phyloP scores from a whole-genome alignment of 1,140 invertebrate genomes.

The Drosophila nannoptera region DNA sequence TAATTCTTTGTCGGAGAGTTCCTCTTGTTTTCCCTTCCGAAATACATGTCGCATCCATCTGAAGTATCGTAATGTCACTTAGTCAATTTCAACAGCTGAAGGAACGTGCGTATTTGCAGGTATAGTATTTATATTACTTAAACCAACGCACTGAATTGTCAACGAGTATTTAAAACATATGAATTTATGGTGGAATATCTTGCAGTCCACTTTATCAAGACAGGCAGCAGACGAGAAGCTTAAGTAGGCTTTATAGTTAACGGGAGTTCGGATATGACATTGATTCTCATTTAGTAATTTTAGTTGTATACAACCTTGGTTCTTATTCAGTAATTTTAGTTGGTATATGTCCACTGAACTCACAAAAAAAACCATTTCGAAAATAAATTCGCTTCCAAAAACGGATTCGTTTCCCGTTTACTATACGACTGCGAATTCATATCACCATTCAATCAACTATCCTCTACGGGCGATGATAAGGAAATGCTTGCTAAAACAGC shows the following conservation, averaged over 20 bases:
- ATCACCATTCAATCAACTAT: slow-evolving; percentile 33
- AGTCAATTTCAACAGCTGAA: slow-evolving; percentile 14
- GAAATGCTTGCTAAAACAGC: slow-evolving; percentile 32
- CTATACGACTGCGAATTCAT: slow-evolving; percentile 50
- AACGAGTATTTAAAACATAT: neutral
- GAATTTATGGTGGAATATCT: neutral
- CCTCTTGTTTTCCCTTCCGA: slow-evolving; percentile 69
- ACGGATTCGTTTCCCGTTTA: slow-evolving; percentile 60
- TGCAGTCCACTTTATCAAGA: slow-evolving; percentile 11
- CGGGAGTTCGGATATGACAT: neutral
- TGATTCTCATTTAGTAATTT: neutral
- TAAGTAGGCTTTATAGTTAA: slow-evolving; percentile 6
- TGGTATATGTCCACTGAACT: slow-evolving; percentile 27
- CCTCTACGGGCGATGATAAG: slow-evolving; percentile 21
- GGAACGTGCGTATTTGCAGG: slow-evolving; percentile 40
- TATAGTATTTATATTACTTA: too few species aligned
- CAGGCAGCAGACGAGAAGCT: neutral
- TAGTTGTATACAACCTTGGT: neutral
- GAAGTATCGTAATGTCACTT: neutral
- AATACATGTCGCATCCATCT: slow-evolving; percentile 79
- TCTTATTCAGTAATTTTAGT: neutral
- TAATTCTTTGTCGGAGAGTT: slow-evolving; percentile 79
- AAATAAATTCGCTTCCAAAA: slow-evolving; percentile 52
- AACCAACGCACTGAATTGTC: too few species aligned
- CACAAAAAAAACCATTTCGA: slow-evolving; percentile 68